Evolutionary conservation across 2,888 invertebrate species (phyloP), one percentile per base, ranked within the genome.

Genomic region (Aricia artaxerxes): DNA sequence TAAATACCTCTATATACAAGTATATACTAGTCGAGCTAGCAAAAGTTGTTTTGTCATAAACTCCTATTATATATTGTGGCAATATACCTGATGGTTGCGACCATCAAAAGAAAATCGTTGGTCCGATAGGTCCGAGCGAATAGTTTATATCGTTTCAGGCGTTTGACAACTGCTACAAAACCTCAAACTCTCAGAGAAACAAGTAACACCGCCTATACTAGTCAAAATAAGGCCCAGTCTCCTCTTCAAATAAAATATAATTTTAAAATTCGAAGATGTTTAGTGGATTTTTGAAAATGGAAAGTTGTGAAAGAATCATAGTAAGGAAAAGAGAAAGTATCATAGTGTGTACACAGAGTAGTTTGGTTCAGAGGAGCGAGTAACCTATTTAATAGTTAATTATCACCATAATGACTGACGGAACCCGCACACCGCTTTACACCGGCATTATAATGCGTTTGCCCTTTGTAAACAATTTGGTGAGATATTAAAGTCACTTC

Each of bases 321-420:
- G 73, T 73, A 24, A 24, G 0, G 24, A 24, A 24, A 24, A 24
- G 24, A 24, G 16, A 6, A 73, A 11, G 73, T 44, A 7, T 44
- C 44, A 7, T 44, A 73, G 73, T 73, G 44, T 73, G 73, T 44
- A 73, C 73, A 73, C 44, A 38, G 24, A 7, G 40, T 73, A 24
- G 31, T 24, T 73, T 38, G 69, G 69, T 69, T 69, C 69, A 69
- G 69, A 69, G 69, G 69, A 69, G 69, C 69, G 69, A 40, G 44
- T 73, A 73, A 44, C 40, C 44, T 11, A 73, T 73, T 73, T 73
- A 44, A 73, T 44, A 73, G 44, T 44, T 73, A 44, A 73, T 73
- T 73, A 73, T 44, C 73, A 44, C 44, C n/a, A 44, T 73, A 44
- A 73, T 44, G 44, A 72, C 35, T 38, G 16, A 44, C 44, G 44